These are phyloP conservation scores for Drosophila parvula DNA, from an alignment of 1,140 invertebrate species.

Conservation along the genomic window DNA sequence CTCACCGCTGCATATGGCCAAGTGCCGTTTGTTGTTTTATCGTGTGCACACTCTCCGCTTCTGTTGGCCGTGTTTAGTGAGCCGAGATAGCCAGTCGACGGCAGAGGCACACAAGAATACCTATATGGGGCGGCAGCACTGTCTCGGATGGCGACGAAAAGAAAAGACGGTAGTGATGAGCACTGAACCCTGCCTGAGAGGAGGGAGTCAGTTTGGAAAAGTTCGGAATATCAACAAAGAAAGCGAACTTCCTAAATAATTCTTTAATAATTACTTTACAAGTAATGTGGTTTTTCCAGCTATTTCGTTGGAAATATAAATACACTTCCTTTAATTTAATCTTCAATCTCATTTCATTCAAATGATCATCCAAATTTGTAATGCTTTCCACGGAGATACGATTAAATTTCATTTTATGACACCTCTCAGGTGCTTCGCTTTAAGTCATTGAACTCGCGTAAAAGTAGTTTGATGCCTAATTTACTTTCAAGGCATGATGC, in stretches of 20 bases:
- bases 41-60: slow-evolving; percentile 41
- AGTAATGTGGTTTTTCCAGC: not conserved
- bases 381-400: not conserved
- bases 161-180: slow-evolving; percentile 18
- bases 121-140: not conserved
- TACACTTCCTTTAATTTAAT: not conserved
- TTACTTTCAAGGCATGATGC: no score
- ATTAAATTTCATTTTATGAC: not conserved
- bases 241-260: not conserved
- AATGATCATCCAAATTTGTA: not conserved
- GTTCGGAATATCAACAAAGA: not conserved
- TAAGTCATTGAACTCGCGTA: not conserved
- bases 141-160: not conserved
- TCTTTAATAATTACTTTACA: not conserved
- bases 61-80: slow-evolving; percentile 51
- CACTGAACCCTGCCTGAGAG: not conserved
- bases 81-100: slow-evolving; percentile 14
- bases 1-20: slow-evolving; percentile 21
- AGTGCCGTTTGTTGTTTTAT: slow-evolving; percentile 38
- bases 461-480: not conserved
- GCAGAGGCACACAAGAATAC: not conserved
- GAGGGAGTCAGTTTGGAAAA: not conserved
- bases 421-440: not conserved
- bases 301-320: not conserved
- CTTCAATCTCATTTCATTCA: not conserved